Evolutionary conservation across 1,140 invertebrate species (phyloP), one percentile per base, ranked within the genome.

Genomic region (Pinna nobilis): DNA sequence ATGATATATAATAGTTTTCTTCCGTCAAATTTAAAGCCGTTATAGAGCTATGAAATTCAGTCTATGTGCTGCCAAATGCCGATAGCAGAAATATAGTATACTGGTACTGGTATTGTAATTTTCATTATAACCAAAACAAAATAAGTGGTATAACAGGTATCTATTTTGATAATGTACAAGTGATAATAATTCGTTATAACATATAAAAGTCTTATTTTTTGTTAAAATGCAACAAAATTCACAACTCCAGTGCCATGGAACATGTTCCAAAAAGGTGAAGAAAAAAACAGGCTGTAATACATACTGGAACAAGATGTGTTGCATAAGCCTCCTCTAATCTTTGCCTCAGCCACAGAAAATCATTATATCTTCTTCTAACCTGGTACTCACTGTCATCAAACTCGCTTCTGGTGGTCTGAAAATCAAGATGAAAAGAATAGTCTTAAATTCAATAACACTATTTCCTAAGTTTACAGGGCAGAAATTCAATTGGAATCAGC

Each of bases 341-440:
- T 74, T 93, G 92, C 72, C 93, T 87, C 2, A 94, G 79, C 94
- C 94, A 94, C 57, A 93, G 86, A 80, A 95, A 95, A 84, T 95
- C 94, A 89, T 94, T 94, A 84, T 94, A 94, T 64, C 94, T 89
- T 73, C 94, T 88, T 37, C 93, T 86, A 28, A 94, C 94, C 65
- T 92, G 82, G 82, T 93, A 94, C 80, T 94, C 93, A 61, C 89
- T 91, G 73, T 92, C 91, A 49, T 91, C 90, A 88, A 92, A 93
- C 80, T 94, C 93, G 81, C 91, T 90, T 77, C 93, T 90, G 15
- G 92, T 92, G 6, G 92, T 92, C 92, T 93, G 81, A n/a, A 86
- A 72, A 75, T 61, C 23, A 59, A 59, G 15, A 47, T 2, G 15
- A 47, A 18, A 47, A 47, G 2, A 6, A 2, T 18, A 9, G 39